A percentile compares a stretch with the other conserved stretches of the same genome.
Evolutionary conservation across 2,888 invertebrate species (phyloP).

Genomic region (Lamellibrachia columna): DNA sequence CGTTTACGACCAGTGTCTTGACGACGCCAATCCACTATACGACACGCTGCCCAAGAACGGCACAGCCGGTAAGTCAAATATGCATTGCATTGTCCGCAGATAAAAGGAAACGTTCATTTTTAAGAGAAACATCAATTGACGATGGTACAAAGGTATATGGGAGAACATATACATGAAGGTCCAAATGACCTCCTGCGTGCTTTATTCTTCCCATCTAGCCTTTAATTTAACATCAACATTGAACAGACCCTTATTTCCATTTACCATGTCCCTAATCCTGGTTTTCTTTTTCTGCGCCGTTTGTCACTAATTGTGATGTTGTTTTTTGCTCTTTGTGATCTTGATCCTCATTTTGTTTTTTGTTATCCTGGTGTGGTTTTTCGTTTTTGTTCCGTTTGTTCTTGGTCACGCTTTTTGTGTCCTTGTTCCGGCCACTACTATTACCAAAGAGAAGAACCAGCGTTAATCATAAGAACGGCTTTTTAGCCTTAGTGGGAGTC

Average conservation of each 20-base stretch:
- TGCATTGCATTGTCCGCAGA: neutral
- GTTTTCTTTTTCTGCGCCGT: neutral
- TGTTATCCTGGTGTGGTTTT: neutral
- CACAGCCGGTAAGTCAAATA: neutral
- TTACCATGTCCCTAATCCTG: neutral
- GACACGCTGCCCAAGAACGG: neutral
- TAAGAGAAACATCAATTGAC: too few species aligned
- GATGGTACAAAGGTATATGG: neutral
- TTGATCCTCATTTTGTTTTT: neutral
- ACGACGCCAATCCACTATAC: constrained; percentile 20
- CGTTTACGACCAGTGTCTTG: constrained; percentile 39
- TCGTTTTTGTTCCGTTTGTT: neutral
- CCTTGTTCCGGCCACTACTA: too few species aligned
- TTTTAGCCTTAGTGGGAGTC: too few species aligned
- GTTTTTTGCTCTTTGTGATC: neutral
- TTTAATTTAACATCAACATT: neutral
- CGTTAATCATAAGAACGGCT: too few species aligned
- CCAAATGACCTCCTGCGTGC: too few species aligned
- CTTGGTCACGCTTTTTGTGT: too few species aligned
- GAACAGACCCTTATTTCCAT: neutral
- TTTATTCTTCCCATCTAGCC: neutral
- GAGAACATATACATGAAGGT: neutral
- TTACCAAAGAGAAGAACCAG: too few species aligned
- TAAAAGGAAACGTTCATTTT: neutral
- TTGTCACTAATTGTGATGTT: neutral